Base-by-base conservation (phyloP, 2,888 invertebrate genomes). In the Leptinotarsa juncta region DNA sequence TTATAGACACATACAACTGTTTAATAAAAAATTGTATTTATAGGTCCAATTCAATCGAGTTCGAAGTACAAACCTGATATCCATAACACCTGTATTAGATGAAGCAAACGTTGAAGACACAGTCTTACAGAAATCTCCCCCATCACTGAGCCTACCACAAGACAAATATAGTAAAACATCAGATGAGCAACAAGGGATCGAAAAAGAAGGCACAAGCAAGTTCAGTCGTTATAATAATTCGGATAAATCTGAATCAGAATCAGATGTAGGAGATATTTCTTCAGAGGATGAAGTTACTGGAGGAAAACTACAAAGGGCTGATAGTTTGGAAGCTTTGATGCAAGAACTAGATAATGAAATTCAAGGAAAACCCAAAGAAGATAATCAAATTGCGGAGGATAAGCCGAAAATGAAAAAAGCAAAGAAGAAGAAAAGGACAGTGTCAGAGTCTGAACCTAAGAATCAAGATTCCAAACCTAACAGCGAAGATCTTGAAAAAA, bases 271-370 rank as follows among this genome's bases (percentile, higher is more conserved):
- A 68, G 83, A 83, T 18, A 81, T 87, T 23, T 73, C 85, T 16
- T 50, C 70, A 3, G 70, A 65, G 16, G 87, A 80, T 62, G 88
- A 88, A 69, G 86, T 70, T 26, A 71, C 72, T 51, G 68, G 85
- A 84, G 70, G 70, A 15, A 20, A 88, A 80, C 84, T 89, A 48
- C 87, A 89, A 76, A 88, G 89, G 73, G 86, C 89, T 66, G 88
- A 88, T 77, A 90, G 90, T 81, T 84, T 90, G 65, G 90, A 90
- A 73, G 88, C 88, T 4, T 81, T 90, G 50, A 90, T 90, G 88
- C 87, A 89, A 70, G 90, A 90, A 79, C 86, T 90, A 82, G 90
- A 90, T 74, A 86, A 87, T 72, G 90, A 90, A 83, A 89, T 90
- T 79, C 85, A 85, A 74, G 85, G 86, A 68, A 79, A 81, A 51